phyloP scores from a whole-genome alignment of 2,888 invertebrate genomes.

The Chrysopilus asiliformis region DNA sequence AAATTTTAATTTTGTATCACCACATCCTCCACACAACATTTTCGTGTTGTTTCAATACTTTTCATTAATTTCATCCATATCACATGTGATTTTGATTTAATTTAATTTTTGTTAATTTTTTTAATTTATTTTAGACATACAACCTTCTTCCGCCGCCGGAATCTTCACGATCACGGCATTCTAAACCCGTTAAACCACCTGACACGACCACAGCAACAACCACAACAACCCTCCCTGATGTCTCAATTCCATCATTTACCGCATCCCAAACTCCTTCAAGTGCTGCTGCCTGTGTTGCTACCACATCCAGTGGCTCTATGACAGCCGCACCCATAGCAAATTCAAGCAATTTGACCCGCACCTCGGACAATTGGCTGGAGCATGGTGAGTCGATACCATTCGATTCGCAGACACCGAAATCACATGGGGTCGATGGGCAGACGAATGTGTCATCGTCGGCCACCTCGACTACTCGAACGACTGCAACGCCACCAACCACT shows the following conservation, averaged over 20 bases:
- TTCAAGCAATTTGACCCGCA: not conserved
- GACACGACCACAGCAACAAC: conserved; percentile 18
- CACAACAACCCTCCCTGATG: too few relatives aligned
- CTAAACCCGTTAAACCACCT: conserved; percentile 25
- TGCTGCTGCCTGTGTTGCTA: not conserved
- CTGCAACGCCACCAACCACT: conserved; percentile 2
- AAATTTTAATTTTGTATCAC: too few relatives aligned
- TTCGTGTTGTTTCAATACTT: not conserved
- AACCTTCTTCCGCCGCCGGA: conserved; percentile 35
- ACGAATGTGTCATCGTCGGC: conserved; percentile 1
- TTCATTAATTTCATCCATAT: conserved; percentile 2
- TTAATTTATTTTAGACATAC: conserved; percentile 22
- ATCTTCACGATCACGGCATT: conserved; percentile 32
- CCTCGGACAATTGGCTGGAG: conserved; percentile 12
- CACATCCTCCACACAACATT: too few relatives aligned
- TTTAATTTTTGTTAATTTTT: conserved; percentile 2
- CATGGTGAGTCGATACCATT: conserved; percentile 14
- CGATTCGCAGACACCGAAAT: conserved; percentile 11
- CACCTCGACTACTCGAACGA: not conserved
- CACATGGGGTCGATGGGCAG: too few relatives aligned
- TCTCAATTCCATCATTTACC: conserved; percentile 5
- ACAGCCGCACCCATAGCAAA: not conserved
- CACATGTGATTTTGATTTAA: not conserved
- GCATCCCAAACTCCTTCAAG: conserved; percentile 12
- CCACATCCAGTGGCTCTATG: conserved; percentile 7